These are phyloP conservation scores for Lagopus leucura DNA, from an alignment of 2,113 vertebrate species.

Conservation along the genomic window DNA sequence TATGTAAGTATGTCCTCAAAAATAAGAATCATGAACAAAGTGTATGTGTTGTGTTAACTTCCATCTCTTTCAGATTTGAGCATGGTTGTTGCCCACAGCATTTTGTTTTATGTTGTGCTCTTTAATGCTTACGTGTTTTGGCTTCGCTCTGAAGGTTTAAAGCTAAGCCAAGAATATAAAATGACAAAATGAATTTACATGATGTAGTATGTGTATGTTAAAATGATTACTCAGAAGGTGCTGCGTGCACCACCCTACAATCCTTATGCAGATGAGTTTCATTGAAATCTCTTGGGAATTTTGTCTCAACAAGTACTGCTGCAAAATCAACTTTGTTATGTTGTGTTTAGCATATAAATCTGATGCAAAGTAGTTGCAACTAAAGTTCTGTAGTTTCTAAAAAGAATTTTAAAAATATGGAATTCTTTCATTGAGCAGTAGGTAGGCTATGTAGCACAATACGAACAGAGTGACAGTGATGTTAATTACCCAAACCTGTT, in stretches of 20 bases:
- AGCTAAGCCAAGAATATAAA: constrained; percentile 21
- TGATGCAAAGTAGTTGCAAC: not conserved
- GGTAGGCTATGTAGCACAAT: accelerated
- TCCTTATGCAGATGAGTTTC: constrained; percentile 6
- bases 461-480: not conserved
- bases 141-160: not conserved
- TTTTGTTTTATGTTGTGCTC: constrained; percentile 48
- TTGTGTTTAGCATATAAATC: not conserved
- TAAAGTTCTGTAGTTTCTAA: not conserved
- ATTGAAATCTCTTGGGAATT: not conserved
- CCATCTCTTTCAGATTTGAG: constrained; percentile 41
- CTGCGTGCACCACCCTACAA: constrained; percentile 6
- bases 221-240: constrained; percentile 20
- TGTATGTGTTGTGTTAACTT: constrained; percentile 54
- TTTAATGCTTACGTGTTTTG: constrained; percentile 31
- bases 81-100: constrained; percentile 48
- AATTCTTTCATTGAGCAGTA: not conserved
- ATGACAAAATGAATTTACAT: constrained; percentile 14
- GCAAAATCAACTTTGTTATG: not conserved
- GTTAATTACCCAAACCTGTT: not conserved
- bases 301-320: constrained; percentile 27
- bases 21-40: constrained; percentile 55
- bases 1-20: constrained; percentile 45
- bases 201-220: not conserved
- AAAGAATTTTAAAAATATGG: not conserved